phyloP scores from a whole-genome alignment of 2,888 invertebrate genomes.

The Minunthozetes semirufus region DNA sequence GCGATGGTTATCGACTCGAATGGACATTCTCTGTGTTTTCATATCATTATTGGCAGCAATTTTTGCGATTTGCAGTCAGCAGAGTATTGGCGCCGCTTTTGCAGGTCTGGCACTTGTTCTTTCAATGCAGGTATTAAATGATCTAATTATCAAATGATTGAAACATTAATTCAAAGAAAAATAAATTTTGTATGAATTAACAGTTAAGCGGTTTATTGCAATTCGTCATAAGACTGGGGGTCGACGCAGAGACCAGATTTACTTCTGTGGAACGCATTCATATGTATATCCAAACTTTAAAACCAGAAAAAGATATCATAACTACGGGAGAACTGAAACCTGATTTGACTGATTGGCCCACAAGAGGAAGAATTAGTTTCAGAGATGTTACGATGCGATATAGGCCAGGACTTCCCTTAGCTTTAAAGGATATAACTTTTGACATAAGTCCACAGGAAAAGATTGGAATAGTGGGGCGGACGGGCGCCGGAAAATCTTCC shows the following conservation, averaged over 20 bases:
- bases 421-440: constrained; percentile 55
- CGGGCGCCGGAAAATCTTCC: constrained; percentile 54
- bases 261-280: constrained; percentile 53
- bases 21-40: constrained; percentile 50
- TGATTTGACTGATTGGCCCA: constrained; percentile 50
- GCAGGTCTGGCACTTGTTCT: constrained; percentile 60
- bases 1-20: constrained; percentile 53
- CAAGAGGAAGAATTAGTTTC: constrained; percentile 53
- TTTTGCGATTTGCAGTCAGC: constrained; percentile 52
- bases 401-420: constrained; percentile 50
- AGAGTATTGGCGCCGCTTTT: constrained; percentile 52
- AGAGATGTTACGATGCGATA: constrained; percentile 53
- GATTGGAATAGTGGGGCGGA: constrained; percentile 56
- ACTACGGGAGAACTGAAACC: background rate
- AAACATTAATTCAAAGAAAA: too few species aligned
- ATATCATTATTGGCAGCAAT: constrained; percentile 52
- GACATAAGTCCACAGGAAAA: constrained; percentile 55
- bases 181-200: constrained; percentile 38
- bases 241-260: constrained; percentile 53
- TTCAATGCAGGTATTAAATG: constrained; percentile 52
- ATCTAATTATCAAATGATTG: too few species aligned
- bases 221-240: constrained; percentile 52
- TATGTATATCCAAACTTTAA: constrained; percentile 45
- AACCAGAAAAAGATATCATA: constrained; percentile 45
- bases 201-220: constrained; percentile 58